Evolutionary conservation across 2,113 vertebrate species (phyloP), one percentile per base, ranked within the genome.

Genomic region (Alouatta palliata): DNA sequence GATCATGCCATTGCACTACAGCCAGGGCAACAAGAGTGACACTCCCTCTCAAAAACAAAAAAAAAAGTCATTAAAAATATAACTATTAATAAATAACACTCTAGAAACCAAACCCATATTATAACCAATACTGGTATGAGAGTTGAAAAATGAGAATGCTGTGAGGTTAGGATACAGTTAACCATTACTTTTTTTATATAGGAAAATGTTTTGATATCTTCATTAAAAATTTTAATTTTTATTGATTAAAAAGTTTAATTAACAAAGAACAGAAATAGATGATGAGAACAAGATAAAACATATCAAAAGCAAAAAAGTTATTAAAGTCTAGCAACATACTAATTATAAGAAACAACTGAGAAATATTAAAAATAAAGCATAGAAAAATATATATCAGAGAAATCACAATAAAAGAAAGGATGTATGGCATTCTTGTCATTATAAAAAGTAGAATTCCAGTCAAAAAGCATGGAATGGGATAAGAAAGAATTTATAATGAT

Each of bases 381-480:
- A 80, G 25, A 75, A 47, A 87, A 73, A 75, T 80, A 86, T 8
- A 91, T 52, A 30, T 11, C 30, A 89, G 70, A n/a, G n/a, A 89
- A 56, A 35, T 76, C 37, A 96, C 45, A 94, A 68, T 76, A 68
- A 79, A 92, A 77, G 68, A 83, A 86, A 80, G 52, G 1, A n/a
- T 66, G 1, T 56, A 37, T 90, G 58, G 11, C 35, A 81, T 75
- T 90, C 58, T 52, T 93, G 23, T 32, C 64, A 81, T 90, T 12
- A 23, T 16, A 81, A 88, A 95, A 75, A 68, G 71, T 32, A 75
- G 66, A 66, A 37, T 90, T 82, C 66, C 87, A 68, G 13, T 82
- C 71, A 90, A 90, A 95, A 93, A 58, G 40, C 66, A 86, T 61
- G 56, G 76, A 95, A 97, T 61, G 30, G 49, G 47, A 90, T 66